Conservation (phyloP, 2,113 vertebrate genomes). For the Brachypodius melanocephalos region DNA sequence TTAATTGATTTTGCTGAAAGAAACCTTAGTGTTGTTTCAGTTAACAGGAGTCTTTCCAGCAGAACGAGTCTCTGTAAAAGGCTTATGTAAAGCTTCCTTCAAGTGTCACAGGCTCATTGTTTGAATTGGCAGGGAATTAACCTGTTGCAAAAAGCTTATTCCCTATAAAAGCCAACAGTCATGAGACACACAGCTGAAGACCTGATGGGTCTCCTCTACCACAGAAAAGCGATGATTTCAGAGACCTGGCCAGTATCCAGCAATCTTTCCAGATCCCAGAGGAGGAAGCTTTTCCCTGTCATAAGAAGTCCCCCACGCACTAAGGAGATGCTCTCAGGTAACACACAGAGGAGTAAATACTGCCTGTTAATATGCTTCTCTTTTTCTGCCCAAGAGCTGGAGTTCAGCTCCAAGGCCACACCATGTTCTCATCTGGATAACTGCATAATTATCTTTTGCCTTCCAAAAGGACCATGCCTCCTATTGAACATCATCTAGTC, state of each 20-base stretch:
- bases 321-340: neutral
- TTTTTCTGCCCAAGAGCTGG: neutral
- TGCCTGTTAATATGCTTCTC: neutral
- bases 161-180: neutral
- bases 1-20: slow-evolving; percentile 47
- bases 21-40: slow-evolving; percentile 1
- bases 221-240: neutral
- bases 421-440: neutral
- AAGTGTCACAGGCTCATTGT: neutral
- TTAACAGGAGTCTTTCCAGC: slow-evolving; percentile 12
- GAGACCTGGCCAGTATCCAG: neutral
- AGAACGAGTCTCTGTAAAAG: slow-evolving; percentile 6
- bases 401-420: neutral
- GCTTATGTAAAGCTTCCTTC: slow-evolving; percentile 16
- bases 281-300: neutral
- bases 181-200: neutral
- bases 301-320: neutral
- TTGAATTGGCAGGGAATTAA: slow-evolving; percentile 13
- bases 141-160: neutral
- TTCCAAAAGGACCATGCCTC: neutral
- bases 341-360: neutral
- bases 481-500: neutral
- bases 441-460: neutral
- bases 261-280: neutral
- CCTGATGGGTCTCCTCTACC: neutral